Base-by-base conservation (phyloP, 2,113 vertebrate genomes). In the Lamprotornis superbus region DNA sequence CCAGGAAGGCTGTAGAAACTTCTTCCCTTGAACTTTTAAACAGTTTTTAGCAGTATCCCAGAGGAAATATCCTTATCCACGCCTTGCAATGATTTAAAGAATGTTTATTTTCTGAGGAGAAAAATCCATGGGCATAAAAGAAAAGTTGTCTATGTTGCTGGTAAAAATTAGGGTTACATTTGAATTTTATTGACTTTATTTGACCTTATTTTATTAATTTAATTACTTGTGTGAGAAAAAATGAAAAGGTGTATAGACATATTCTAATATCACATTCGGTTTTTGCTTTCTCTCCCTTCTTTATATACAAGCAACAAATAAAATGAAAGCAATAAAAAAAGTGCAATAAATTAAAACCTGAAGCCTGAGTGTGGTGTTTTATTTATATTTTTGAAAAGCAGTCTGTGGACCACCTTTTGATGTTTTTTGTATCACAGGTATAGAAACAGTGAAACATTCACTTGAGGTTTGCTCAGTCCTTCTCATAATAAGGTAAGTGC, bases 1-100 rank as follows among this genome's bases (percentile, higher is more conserved):
- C 25, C 70, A 91, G 77, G 55, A 95, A 94, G 88, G 39, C 60
- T 44, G 67, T 63, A 56, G 59, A 95, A 91, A 67, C 31, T 63
- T 95, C 82, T 94, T 88, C 37, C 85, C 76, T 90, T 90, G 79
- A 93, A 95, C 79, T 93, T 96, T 86, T 68, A 37, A 93, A 75
- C 30, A 78, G 30, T 90, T 93, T 86, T 71, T 89, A n/a, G 15
- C 1, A 0, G 8, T 59, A 59, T 74, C 55, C 68, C 37, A 74
- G 68, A 95, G 93, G 91, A 96, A 92, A 93, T 70, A 33, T 71
- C 35, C 60, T 74, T 74, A 81, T n/a, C 52, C 67, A 59, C 5
- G 15, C 68, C 68, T 74, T 86, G 20, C 25, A 88, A 61, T 60
- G 6, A 75, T 89, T 78, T 90, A 90, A 91, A 86, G 46, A 92